These are phyloP conservation scores for Xestia sexstrigata DNA, from an alignment of 2,888 invertebrate species.

Conservation along the genomic window DNA sequence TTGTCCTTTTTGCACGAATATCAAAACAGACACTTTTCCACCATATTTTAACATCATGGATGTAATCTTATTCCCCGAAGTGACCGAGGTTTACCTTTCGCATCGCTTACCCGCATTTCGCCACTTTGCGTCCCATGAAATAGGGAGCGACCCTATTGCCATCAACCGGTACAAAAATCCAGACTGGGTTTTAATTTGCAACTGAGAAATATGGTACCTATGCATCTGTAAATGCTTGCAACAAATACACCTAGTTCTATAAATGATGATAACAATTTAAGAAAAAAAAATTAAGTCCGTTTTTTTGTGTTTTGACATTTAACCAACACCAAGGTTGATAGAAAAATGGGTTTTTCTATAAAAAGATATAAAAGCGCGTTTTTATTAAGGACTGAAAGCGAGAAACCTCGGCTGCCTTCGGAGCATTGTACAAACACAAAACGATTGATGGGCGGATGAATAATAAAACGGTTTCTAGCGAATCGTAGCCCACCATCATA, in stretches of 20 bases:
- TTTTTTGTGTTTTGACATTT: neutral
- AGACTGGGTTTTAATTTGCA: neutral
- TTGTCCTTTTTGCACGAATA: conserved; percentile 19
- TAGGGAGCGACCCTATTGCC: neutral
- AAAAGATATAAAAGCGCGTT: conserved; percentile 1
- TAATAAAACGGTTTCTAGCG: conserved; percentile 67
- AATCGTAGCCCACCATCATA: conserved; percentile 53
- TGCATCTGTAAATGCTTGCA: neutral
- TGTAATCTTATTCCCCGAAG: neutral
- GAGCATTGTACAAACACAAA: conserved; percentile 35
- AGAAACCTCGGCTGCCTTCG: conserved; percentile 17
- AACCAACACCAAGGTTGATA: neutral
- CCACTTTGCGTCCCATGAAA: neutral
- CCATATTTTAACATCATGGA: neutral
- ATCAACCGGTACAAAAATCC: neutral
- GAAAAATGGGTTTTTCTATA: neutral
- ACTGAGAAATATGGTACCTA: neutral
- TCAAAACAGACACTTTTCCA: conserved; percentile 1
- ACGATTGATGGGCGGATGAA: conserved; percentile 59
- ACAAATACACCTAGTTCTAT: neutral
- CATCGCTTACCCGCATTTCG: neutral
- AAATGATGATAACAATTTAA: neutral
- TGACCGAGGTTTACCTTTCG: neutral
- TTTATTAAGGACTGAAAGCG: conserved; percentile 15
- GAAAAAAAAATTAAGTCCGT: neutral